Evolutionary conservation across 1,140 invertebrate genomes (phyloP).

Genomic region (Papilio polytes): DNA sequence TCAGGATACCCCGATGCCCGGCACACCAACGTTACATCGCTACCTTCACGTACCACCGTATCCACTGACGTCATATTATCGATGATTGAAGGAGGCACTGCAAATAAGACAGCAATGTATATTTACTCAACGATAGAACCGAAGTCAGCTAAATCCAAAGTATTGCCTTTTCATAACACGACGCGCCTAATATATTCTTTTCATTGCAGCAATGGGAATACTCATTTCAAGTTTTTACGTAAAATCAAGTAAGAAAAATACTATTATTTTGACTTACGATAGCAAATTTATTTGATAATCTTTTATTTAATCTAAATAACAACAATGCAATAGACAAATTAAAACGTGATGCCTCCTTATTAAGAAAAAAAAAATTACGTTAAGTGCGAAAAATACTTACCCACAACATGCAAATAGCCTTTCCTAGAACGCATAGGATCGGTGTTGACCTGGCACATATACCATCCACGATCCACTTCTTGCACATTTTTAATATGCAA

Average conservation of each 20-base stretch:
- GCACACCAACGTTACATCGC: constrained; percentile 94
- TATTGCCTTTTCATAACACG: neutral
- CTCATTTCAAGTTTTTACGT: neutral
- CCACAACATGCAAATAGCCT: constrained; percentile 94
- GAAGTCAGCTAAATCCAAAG: constrained; percentile 5
- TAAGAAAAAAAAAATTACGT: neutral
- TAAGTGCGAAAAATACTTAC: constrained; percentile 83
- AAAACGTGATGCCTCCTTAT: too few species aligned
- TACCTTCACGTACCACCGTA: constrained; percentile 94
- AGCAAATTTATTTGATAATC: too few species aligned
- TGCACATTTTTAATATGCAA: constrained; percentile 92
- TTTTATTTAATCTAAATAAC: too few species aligned
- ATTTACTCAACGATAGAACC: neutral
- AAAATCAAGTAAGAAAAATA: neutral
- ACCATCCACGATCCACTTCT: constrained; percentile 93
- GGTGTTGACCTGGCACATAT: constrained; percentile 94
- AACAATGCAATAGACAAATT: too few species aligned
- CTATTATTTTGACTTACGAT: too few species aligned
- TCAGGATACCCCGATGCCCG: constrained; percentile 94
- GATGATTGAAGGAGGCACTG: constrained; percentile 94
- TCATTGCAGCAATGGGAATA: neutral
- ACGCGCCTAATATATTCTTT: neutral
- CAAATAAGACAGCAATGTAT: constrained; percentile 2
- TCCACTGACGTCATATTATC: constrained; percentile 94
- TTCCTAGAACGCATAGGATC: constrained; percentile 93